Conservation (phyloP, 2,888 invertebrate genomes). For the Sabatieria punctata region DNA sequence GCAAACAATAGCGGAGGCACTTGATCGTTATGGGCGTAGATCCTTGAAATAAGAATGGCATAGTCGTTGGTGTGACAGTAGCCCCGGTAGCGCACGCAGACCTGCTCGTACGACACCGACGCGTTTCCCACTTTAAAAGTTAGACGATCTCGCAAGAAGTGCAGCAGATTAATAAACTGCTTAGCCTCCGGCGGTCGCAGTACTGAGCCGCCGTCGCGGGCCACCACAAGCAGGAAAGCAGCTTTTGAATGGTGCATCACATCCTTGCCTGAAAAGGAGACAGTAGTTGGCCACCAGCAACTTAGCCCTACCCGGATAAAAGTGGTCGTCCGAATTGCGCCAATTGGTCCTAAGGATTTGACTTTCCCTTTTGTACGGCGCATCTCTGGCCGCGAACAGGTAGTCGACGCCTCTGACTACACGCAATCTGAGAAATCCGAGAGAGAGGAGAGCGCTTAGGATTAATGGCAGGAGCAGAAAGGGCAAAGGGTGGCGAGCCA, state of each 20-base stretch:
- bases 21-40: background rate
- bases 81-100: conserved; percentile 1
- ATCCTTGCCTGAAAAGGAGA: too few species aligned
- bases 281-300: too few species aligned
- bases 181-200: background rate
- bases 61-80: background rate
- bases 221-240: background rate
- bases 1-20: too few species aligned
- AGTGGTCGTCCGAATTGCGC: conserved; percentile 3
- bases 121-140: background rate
- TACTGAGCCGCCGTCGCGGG: background rate
- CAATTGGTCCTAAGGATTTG: background rate
- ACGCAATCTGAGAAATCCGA: background rate
- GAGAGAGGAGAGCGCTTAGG: background rate
- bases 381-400: conserved; percentile 4
- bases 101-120: background rate
- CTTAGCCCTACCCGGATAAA: background rate
- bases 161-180: background rate
- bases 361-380: conserved; percentile 1
- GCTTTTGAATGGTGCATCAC: too few species aligned
- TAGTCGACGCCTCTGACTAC: background rate
- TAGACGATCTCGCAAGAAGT: background rate
- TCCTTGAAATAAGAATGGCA: background rate
- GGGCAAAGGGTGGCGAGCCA: background rate
- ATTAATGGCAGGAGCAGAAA: conserved; percentile 5